These are phyloP conservation scores for Bembecia ichneumoniformis DNA, from an alignment of 2,888 invertebrate species.

Conservation along the genomic window DNA sequence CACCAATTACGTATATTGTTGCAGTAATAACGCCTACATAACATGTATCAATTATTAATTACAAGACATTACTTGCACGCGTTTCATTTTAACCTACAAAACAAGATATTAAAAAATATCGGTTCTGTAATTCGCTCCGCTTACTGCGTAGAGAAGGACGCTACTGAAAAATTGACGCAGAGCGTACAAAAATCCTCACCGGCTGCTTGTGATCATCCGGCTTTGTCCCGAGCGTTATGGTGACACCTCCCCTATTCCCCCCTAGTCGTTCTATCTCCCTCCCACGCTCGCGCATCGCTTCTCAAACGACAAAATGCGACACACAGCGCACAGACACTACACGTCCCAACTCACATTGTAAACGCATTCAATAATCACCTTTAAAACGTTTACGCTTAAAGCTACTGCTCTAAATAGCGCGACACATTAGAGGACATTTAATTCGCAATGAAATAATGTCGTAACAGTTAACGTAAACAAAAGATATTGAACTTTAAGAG, in stretches of 20 bases:
- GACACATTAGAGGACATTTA: conserved; percentile 69
- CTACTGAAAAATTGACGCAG: conserved; percentile 27
- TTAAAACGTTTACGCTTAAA: conserved; percentile 41
- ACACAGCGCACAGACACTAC: conserved; percentile 34
- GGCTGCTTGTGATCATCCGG: conserved; percentile 47
- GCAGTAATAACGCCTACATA: no score
- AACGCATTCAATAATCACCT: conserved; percentile 40
- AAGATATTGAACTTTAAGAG: conserved; percentile 19
- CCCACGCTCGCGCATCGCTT: conserved; percentile 45
- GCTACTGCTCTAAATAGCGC: conserved; percentile 54
- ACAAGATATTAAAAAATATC: no score
- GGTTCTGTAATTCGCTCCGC: not conserved
- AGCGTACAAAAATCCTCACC: conserved; percentile 49
- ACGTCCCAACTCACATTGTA: conserved; percentile 43
- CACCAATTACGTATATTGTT: no score
- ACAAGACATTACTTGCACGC: no score
- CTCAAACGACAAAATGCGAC: conserved; percentile 62
- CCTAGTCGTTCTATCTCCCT: conserved; percentile 43
- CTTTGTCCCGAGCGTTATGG: conserved; percentile 58
- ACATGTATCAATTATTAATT: no score
- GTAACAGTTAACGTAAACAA: conserved; percentile 16
- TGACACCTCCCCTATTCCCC: conserved; percentile 66
- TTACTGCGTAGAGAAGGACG: not conserved
- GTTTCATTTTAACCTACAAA: no score
- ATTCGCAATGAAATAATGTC: conserved; percentile 23